These are phyloP conservation scores for Eupithecia centaureata DNA, from an alignment of 2,888 invertebrate species.

Conservation along the genomic window DNA sequence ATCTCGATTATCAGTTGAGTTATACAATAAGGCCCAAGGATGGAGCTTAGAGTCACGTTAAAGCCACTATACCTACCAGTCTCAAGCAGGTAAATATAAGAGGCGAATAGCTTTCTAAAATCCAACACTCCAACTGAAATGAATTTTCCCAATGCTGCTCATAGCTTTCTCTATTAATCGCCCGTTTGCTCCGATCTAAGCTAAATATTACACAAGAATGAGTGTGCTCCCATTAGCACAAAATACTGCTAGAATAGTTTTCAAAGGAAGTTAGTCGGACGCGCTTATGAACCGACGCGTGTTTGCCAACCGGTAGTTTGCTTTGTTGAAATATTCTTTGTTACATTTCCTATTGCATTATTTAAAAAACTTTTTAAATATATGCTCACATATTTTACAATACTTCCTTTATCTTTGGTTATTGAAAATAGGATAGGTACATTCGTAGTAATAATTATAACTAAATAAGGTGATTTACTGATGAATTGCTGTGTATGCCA, in stretches of 20 bases:
- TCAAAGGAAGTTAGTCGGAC: constrained; percentile 27
- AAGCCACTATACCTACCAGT: too few species aligned
- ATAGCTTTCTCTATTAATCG: neutral
- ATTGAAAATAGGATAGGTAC: neutral
- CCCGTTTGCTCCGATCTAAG: neutral
- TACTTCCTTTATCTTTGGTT: neutral
- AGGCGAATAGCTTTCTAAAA: too few species aligned
- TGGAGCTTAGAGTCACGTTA: too few species aligned
- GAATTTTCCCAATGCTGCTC: neutral
- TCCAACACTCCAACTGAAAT: neutral
- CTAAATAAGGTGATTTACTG: too few species aligned
- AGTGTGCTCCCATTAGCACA: constrained; percentile 36
- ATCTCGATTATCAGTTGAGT: too few species aligned
- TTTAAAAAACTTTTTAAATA: neutral
- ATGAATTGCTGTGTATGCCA: too few species aligned
- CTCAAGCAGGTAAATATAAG: too few species aligned
- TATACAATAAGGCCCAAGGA: too few species aligned
- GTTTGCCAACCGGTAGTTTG: neutral
- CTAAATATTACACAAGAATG: constrained; percentile 38
- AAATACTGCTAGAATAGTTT: constrained; percentile 33
- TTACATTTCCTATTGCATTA: constrained; percentile 5
- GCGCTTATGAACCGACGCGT: constrained; percentile 18
- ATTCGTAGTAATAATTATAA: too few species aligned
- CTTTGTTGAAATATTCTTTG: constrained; percentile 5
- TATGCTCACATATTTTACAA: neutral